Base-by-base conservation (phyloP, 2,797 vertebrate genomes). In the Coendou prehensilis region DNA sequence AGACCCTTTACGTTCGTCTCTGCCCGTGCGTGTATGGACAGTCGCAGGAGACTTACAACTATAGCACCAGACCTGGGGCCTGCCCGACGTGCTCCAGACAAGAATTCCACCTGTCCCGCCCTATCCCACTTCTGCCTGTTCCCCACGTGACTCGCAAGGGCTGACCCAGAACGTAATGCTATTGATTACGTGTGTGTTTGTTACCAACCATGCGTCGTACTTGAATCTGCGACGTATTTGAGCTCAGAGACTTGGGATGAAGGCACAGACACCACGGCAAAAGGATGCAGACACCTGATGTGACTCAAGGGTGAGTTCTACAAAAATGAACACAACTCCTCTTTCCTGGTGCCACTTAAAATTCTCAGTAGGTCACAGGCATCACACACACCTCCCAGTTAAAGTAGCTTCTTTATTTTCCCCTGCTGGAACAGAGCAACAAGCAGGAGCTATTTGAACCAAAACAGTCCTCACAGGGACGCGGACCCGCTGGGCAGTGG, bases 321-420 rank as follows among this genome's bases (percentile, higher is more conserved):
- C 2, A 76, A 37, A 92, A 93, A 92, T 45, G 56, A 59, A 87
- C 2, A 78, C 50, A 95, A 14, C 54, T 50, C 81, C 33, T 94
- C 71, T 82, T 78, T 59, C 67, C 28, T 37, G 59, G 75, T 91
- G 64, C 37, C 57, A 83, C 56, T 86, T 86, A 90, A 89, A 89
- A 93, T 83, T 26, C 87, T 91, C 52, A 89, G 56, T 73, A 81
- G 84, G 84, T 95, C 9, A 4, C 9, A 89, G 78, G 7, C n/a
- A 15, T 73, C 11, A 23, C 18, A 20, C 50, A 91, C 52, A 95
- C 57, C 61, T 93, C 56, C 20, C 33, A 91, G 61, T 94, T 94
- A 82, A 87, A 96, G 75, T 95, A 92, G 64, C 83, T 89, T 94
- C 85, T 93, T 88, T 91, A 79, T 89, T 94, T 93, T 93, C 37